Conservation (phyloP, 2,888 invertebrate genomes). For the Dexiosoma caninum region DNA sequence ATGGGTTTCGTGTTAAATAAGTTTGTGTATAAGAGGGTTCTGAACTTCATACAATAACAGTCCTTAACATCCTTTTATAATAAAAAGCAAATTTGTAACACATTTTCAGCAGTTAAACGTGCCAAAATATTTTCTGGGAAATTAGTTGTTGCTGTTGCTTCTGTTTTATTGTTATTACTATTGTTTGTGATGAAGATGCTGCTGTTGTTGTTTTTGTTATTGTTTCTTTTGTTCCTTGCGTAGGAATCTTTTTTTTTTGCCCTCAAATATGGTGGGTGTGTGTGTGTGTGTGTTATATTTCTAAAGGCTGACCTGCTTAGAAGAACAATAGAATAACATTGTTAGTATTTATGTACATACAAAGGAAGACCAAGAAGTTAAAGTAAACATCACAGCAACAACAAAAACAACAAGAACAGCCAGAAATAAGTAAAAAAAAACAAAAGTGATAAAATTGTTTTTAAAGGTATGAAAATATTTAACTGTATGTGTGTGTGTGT, state of each 20-base stretch:
- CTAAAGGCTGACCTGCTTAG: slow-evolving; percentile 52
- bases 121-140: slow-evolving; percentile 62
- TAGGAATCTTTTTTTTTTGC: background rate
- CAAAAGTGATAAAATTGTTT: slow-evolving; percentile 58
- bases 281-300: no score
- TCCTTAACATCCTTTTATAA: slow-evolving; percentile 64
- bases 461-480: background rate
- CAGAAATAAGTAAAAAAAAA: slow-evolving; percentile 35
- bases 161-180: slow-evolving; percentile 21
- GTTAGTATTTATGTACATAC: background rate
- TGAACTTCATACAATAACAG: slow-evolving; percentile 35
- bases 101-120: slow-evolving; percentile 62
- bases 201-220: background rate
- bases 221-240: slow-evolving; percentile 17
- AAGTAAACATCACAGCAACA: background rate
- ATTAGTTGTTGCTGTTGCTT: slow-evolving; percentile 54
- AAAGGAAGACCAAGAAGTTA: slow-evolving; percentile 1
- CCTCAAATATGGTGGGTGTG: slow-evolving; percentile 19
- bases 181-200: slow-evolving; percentile 16
- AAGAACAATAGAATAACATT: slow-evolving; percentile 46
- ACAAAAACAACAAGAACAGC: no score
- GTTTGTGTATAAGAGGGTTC: no score
- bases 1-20: no score
- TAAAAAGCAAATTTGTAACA: slow-evolving; percentile 66
- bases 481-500: background rate